These are phyloP conservation scores for Arnoldichthys spilopterus DNA, from an alignment of 2,797 vertebrate species.

Conservation along the genomic window DNA sequence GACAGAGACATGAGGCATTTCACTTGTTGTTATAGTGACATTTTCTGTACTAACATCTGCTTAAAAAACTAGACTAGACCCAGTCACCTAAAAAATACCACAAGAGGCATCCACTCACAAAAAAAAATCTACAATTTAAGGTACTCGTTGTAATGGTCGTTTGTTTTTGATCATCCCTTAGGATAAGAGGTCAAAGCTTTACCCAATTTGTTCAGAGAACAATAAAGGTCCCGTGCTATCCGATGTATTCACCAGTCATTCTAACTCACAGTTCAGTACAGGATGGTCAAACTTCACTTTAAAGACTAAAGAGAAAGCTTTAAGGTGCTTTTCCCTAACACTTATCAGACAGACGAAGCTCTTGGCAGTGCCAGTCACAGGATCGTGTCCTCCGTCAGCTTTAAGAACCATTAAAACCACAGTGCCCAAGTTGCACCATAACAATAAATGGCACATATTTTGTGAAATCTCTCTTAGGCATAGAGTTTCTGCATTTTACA, in stretches of 20 bases:
- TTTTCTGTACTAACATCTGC: slow-evolving; percentile 80
- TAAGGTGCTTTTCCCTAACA: slow-evolving; percentile 1
- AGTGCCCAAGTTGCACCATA: background rate
- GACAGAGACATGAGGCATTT: slow-evolving; percentile 18
- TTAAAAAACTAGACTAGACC: slow-evolving; percentile 61
- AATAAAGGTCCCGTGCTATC: slow-evolving; percentile 7
- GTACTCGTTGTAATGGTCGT: slow-evolving; percentile 5
- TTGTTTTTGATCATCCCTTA: slow-evolving; percentile 14
- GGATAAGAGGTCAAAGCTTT: slow-evolving; percentile 10
- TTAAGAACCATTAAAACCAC: slow-evolving; percentile 24
- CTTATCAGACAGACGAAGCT: background rate
- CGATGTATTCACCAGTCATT: background rate
- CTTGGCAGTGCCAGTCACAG: background rate
- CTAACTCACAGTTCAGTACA: slow-evolving; percentile 26
- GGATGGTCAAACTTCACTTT: slow-evolving; percentile 1
- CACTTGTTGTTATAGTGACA: slow-evolving; percentile 67
- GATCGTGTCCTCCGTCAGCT: background rate
- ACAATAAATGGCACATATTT: background rate
- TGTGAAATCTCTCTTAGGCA: slow-evolving; percentile 21
- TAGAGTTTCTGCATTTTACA: slow-evolving; percentile 11
- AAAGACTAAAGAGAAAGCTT: slow-evolving; percentile 13
- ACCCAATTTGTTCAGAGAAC: background rate
- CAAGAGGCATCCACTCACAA: slow-evolving; percentile 23
- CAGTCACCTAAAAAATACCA: slow-evolving; percentile 16
- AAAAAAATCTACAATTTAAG: slow-evolving; percentile 9